Evolutionary conservation across 2,888 invertebrate species (phyloP).

Genomic region (Ophioninae sp.): DNA sequence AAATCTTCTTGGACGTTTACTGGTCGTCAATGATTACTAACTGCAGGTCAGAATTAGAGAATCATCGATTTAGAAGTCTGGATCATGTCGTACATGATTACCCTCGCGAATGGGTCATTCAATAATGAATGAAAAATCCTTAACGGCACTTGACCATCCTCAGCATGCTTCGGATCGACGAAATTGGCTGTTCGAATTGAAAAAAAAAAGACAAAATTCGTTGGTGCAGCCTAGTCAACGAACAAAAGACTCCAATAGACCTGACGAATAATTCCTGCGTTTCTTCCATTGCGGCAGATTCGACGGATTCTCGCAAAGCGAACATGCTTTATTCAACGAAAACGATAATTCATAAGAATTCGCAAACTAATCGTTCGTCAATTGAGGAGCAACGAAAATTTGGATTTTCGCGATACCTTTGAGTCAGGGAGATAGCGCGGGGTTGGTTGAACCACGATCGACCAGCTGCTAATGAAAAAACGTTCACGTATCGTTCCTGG

Average conservation of each 20-base stretch:
- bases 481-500: constrained; percentile 32
- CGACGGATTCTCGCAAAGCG: neutral
- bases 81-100: too few species aligned
- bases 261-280: constrained; percentile 19
- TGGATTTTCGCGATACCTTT: neutral
- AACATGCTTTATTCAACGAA: neutral
- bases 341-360: constrained; percentile 21
- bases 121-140: too few species aligned
- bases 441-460: neutral
- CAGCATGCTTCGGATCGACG: neutral
- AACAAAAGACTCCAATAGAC: constrained; percentile 20
- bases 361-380: neutral
- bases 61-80: too few species aligned
- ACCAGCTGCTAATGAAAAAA: constrained; percentile 31
- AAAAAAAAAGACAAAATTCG: neutral
- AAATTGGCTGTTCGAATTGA: neutral
- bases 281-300: constrained; percentile 24
- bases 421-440: neutral
- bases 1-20: too few species aligned
- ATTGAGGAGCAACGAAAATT: neutral
- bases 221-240: constrained; percentile 30
- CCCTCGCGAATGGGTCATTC: too few species aligned
- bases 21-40: too few species aligned
- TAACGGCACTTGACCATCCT: neutral
- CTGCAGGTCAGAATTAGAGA: too few species aligned